Conservation (phyloP, 2,113 vertebrate species). For the Tyrannus savana region DNA sequence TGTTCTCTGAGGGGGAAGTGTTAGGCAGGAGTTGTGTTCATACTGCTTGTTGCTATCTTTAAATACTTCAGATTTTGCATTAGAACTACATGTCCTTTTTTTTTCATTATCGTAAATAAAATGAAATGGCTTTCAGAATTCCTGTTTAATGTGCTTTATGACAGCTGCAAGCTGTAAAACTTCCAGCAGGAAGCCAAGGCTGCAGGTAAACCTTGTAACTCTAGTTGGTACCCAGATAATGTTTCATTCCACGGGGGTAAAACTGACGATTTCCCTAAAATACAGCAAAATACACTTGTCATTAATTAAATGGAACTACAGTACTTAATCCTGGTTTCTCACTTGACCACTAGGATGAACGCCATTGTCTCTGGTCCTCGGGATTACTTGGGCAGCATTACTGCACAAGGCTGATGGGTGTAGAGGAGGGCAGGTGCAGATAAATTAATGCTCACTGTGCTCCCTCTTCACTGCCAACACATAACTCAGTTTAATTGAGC, state of each 20-base stretch:
- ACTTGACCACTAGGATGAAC: neutral
- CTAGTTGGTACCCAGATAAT: rapidly evolving
- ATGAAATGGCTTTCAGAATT: slow-evolving; percentile 7
- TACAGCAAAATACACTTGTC: neutral
- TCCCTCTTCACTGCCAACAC: neutral
- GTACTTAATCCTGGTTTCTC: slow-evolving; percentile 2
- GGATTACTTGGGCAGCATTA: neutral
- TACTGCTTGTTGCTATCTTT: neutral
- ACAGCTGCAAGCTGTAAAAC: slow-evolving; percentile 21
- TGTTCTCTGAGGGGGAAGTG: neutral
- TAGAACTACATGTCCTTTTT: neutral
- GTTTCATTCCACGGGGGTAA: neutral
- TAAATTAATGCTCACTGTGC: neutral
- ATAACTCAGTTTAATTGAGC: neutral
- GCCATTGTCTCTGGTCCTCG: neutral
- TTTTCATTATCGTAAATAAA: neutral
- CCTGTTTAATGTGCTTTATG: neutral
- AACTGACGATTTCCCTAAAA: neutral
- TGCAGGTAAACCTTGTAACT: neutral
- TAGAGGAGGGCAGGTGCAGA: neutral
- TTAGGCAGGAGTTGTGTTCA: neutral
- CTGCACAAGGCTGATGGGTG: rapidly evolving
- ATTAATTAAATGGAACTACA: neutral
- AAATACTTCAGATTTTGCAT: neutral
- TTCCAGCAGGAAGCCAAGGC: neutral